Conservation (phyloP, 1,140 invertebrate genomes). For the Pogonognathellus flavescens region DNA sequence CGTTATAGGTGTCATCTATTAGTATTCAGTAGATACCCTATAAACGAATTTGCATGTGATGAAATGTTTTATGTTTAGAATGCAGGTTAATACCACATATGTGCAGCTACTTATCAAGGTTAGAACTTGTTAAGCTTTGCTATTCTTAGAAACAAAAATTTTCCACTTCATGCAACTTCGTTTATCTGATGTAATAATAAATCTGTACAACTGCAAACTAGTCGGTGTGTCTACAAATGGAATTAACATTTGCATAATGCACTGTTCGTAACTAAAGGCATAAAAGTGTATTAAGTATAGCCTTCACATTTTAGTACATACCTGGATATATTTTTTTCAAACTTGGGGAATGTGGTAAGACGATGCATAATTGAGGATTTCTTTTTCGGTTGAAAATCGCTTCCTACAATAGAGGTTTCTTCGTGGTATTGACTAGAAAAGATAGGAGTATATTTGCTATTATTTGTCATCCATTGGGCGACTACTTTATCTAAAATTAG, state of each 20-base stretch:
- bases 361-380: slow-evolving; percentile 74
- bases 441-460: slow-evolving; percentile 17
- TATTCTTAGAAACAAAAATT: too few species aligned
- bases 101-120: too few species aligned
- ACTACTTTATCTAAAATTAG: slow-evolving; percentile 77
- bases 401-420: slow-evolving; percentile 21
- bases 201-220: not conserved
- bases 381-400: slow-evolving; percentile 28
- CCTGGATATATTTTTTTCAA: slow-evolving; percentile 92
- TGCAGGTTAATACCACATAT: too few species aligned
- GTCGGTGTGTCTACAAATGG: not conserved
- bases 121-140: too few species aligned
- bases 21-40: too few species aligned
- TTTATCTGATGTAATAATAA: not conserved
- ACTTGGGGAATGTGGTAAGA: slow-evolving; percentile 93
- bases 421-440: slow-evolving; percentile 33
- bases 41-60: not conserved
- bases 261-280: too few species aligned
- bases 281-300: too few species aligned
- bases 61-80: too few species aligned
- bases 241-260: too few species aligned
- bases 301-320: too few species aligned
- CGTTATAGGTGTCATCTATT: too few species aligned
- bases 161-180: too few species aligned
- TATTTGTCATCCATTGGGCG: not conserved